These are phyloP conservation scores for Akabosia matsudoensis DNA, from an alignment of 1,140 invertebrate genomes.

Conservation along the genomic window DNA sequence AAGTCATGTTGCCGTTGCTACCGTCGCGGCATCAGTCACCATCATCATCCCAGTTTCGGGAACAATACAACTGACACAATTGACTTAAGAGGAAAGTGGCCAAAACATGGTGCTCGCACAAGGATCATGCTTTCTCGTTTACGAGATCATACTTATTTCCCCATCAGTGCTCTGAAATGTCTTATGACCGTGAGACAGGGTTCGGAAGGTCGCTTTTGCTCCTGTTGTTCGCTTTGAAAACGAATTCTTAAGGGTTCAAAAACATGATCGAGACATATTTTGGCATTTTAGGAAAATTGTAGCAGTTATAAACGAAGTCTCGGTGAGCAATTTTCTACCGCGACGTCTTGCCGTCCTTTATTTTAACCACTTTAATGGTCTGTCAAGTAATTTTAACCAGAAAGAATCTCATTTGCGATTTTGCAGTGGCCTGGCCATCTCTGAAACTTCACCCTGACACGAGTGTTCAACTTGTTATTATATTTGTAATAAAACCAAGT, in stretches of 20 bases:
- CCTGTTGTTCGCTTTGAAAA: too few species aligned
- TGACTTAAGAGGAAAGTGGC: constrained; percentile 18
- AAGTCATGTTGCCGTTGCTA: too few species aligned
- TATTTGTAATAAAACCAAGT: constrained; percentile 15
- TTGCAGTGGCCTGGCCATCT: not conserved
- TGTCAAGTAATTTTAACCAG: too few species aligned
- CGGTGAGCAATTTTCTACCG: too few species aligned
- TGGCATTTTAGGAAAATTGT: not conserved
- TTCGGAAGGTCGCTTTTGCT: not conserved
- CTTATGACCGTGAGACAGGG: too few species aligned
- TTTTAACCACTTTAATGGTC: too few species aligned
- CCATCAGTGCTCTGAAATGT: too few species aligned
- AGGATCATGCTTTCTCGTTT: not conserved
- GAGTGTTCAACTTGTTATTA: not conserved
- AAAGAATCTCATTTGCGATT: not conserved
- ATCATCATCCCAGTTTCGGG: not conserved
- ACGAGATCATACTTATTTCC: not conserved
- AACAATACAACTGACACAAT: constrained; percentile 6
- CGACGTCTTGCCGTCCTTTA: too few species aligned
- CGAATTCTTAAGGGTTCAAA: too few species aligned
- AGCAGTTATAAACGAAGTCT: too few species aligned
- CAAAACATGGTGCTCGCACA: constrained; percentile 10
- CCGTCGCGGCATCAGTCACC: not conserved
- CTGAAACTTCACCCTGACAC: not conserved
- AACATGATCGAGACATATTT: too few species aligned